Evolutionary conservation across 2,888 invertebrate genomes (phyloP).

Genomic region (Elysia crispata): DNA sequence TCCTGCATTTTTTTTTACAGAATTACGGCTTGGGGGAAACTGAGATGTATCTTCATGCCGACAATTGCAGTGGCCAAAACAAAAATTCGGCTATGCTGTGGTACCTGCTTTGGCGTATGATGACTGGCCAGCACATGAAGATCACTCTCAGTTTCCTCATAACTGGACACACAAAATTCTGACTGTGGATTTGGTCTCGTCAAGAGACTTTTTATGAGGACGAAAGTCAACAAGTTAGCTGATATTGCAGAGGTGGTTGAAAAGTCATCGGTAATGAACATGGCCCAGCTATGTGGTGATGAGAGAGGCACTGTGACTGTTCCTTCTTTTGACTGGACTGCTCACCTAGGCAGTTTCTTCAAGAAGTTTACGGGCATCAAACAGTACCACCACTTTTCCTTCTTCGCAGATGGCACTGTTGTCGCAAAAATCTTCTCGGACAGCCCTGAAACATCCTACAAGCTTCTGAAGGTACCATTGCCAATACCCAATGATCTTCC

Average conservation of each 20-base stretch:
- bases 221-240: neutral
- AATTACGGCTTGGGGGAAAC: constrained; percentile 31
- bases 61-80: constrained; percentile 21
- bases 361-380: constrained; percentile 43
- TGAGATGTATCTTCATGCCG: constrained; percentile 20
- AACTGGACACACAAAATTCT: constrained; percentile 49
- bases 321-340: constrained; percentile 48
- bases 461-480: constrained; percentile 18
- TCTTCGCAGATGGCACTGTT: neutral
- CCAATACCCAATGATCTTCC: neutral
- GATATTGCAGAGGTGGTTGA: neutral
- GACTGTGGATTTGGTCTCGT: constrained; percentile 27
- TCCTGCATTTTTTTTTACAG: constrained; percentile 6
- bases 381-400: constrained; percentile 1
- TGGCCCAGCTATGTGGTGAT: constrained; percentile 2
- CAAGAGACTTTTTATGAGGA: constrained; percentile 5
- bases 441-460: neutral
- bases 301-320: constrained; percentile 32
- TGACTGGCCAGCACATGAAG: constrained; percentile 41
- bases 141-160: constrained; percentile 26
- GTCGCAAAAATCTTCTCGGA: neutral
- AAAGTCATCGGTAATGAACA: neutral
- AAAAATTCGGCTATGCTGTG: constrained; percentile 26
- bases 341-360: constrained; percentile 20
- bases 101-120: constrained; percentile 42